Evolutionary conservation across 2,113 vertebrate genomes (phyloP).

Genomic region (Chionomys nivalis): DNA sequence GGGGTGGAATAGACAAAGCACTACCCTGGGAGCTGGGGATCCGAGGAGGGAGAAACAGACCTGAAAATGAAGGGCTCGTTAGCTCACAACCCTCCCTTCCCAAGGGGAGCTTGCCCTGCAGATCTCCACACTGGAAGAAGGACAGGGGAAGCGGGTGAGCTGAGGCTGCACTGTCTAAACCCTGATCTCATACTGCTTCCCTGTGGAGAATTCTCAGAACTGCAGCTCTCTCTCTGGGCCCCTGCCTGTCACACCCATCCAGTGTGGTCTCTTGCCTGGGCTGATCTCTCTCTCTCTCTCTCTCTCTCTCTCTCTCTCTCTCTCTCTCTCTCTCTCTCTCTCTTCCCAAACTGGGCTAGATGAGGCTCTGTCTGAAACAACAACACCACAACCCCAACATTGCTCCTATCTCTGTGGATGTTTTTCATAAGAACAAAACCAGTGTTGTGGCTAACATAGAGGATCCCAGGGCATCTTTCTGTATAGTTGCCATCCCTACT

Average conservation of each 20-base stretch:
- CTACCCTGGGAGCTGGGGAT: neutral
- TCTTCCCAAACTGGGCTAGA: neutral
- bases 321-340: too few relatives aligned
- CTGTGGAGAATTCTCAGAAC: slow-evolving; percentile 85
- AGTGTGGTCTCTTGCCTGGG: neutral
- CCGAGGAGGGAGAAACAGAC: neutral
- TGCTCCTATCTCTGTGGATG: neutral
- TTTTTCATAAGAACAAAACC: slow-evolving; percentile 28
- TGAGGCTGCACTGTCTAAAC: slow-evolving; percentile 64
- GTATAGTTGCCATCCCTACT: neutral
- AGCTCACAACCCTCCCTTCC: neutral
- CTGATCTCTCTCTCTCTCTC: neutral
- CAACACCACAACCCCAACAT: neutral
- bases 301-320: neutral
- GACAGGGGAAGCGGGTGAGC: neutral
- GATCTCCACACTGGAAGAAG: neutral
- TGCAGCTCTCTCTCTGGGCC: slow-evolving; percentile 68
- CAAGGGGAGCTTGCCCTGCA: neutral
- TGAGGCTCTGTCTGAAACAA: neutral
- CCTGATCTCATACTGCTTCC: slow-evolving; percentile 89
- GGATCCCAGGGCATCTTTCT: neutral
- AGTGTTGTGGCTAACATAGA: neutral
- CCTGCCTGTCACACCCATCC: neutral
- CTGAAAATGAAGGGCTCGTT: neutral
- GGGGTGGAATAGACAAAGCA: neutral